These are phyloP conservation scores for Nudaria mundana DNA, from an alignment of 2,888 invertebrate species.

Conservation along the genomic window DNA sequence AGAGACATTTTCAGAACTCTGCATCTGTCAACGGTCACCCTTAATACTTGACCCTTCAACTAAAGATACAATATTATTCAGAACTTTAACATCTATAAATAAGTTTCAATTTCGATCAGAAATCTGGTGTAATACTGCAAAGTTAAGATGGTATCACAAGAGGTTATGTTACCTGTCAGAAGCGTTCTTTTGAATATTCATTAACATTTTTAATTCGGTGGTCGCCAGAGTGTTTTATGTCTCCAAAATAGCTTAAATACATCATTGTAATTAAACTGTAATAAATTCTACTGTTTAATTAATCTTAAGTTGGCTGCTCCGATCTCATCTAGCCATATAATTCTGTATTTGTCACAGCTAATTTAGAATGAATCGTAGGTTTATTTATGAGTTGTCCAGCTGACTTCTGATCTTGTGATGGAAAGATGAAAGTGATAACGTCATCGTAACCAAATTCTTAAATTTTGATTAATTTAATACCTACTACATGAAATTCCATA, in stretches of 20 bases:
- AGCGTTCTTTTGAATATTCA: conserved; percentile 31
- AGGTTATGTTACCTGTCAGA: conserved; percentile 32
- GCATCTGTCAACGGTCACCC: conserved; percentile 27
- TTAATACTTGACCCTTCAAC: neutral
- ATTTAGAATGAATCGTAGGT: conserved; percentile 4
- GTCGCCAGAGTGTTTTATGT: conserved; percentile 23
- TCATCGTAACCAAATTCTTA: no score
- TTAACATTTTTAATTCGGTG: conserved; percentile 21
- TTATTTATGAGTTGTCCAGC: no score
- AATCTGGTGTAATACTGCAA: conserved; percentile 3
- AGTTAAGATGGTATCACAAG: conserved; percentile 18
- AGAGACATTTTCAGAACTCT: conserved; percentile 33
- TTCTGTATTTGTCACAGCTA: conserved; percentile 8
- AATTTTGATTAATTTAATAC: no score
- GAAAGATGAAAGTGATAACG: no score
- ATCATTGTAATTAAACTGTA: conserved; percentile 25
- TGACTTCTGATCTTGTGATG: no score
- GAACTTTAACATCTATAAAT: neutral
- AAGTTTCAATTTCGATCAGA: conserved; percentile 8
- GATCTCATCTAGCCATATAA: conserved; percentile 8
- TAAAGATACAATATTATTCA: neutral
- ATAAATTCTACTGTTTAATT: conserved; percentile 17
- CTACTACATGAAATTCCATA: no score
- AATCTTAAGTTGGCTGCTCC: conserved; percentile 13
- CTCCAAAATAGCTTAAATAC: conserved; percentile 22